Conservation (phyloP, 2,888 invertebrate genomes). For the Electrophaes corylata region DNA sequence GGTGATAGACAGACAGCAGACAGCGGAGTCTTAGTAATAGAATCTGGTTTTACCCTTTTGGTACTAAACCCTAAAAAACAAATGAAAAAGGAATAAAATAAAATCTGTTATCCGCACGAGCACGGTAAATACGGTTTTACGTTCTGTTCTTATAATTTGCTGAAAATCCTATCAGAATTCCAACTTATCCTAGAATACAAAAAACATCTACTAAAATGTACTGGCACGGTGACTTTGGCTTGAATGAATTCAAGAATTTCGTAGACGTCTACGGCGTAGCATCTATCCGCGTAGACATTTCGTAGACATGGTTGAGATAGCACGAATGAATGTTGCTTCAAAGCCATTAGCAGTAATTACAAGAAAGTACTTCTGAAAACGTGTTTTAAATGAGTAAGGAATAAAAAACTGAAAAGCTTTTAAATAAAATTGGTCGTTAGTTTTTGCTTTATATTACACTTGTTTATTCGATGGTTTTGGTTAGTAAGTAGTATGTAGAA, state of each 20-base stretch:
- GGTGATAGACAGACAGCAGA: too few species aligned
- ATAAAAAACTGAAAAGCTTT: background rate
- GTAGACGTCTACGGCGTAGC: slow-evolving; percentile 16
- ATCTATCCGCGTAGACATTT: slow-evolving; percentile 7
- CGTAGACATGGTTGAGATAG: slow-evolving; percentile 5
- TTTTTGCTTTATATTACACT: background rate
- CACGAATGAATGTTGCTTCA: background rate
- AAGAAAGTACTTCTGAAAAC: background rate
- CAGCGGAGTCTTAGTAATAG: too few species aligned
- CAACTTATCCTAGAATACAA: background rate
- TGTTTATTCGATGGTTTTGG: too few species aligned
- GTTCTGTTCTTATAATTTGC: background rate
- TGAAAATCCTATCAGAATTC: background rate
- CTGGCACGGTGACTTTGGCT: background rate
- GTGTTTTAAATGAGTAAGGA: background rate
- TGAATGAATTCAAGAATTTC: slow-evolving; percentile 9
- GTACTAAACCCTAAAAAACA: too few species aligned
- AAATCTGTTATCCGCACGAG: too few species aligned
- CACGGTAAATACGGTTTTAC: too few species aligned
- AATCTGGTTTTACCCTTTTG: too few species aligned
- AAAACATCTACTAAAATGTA: background rate
- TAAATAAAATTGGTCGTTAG: background rate
- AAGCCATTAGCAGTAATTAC: slow-evolving; percentile 14
- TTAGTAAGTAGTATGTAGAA: too few species aligned
- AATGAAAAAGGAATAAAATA: too few species aligned